Conservation (phyloP, 2,888 invertebrate genomes). For the Scaptomyza reducta region DNA sequence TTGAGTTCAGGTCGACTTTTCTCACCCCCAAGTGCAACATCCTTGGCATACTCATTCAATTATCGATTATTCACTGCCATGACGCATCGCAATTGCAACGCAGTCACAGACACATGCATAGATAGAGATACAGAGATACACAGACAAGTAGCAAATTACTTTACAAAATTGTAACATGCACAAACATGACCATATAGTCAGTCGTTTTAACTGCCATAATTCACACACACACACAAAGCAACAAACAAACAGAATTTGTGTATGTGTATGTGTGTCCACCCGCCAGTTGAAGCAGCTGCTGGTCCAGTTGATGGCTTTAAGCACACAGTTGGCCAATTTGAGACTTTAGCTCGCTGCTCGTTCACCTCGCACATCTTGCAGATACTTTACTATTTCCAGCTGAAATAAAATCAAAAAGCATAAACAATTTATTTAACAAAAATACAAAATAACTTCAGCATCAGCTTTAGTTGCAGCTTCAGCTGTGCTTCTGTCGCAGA, state of each 20-base stretch:
- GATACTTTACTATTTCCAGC: constrained; percentile 29
- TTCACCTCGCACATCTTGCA: constrained; percentile 68
- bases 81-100: constrained; percentile 46
- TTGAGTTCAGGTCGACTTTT: constrained; percentile 24
- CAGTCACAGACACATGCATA: constrained; percentile 9
- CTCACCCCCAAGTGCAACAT: constrained; percentile 51
- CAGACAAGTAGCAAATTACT: constrained; percentile 57
- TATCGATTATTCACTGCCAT: constrained; percentile 55
- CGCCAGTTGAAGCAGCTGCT: constrained; percentile 42
- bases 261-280: constrained; percentile 33
- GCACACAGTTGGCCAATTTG: constrained; percentile 38
- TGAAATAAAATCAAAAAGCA: constrained; percentile 67
- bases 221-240: constrained; percentile 31
- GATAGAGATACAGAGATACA: constrained; percentile 15
- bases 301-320: constrained; percentile 26
- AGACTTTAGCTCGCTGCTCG: constrained; percentile 36
- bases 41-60: constrained; percentile 51
- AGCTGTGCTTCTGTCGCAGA: constrained; percentile 47
- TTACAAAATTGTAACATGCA: constrained; percentile 68
- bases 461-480: constrained; percentile 25
- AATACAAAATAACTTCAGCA: constrained; percentile 48
- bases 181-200: constrained; percentile 68
- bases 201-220: constrained; percentile 60
- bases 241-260: constrained; percentile 5
- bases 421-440: constrained; percentile 68